Conservation (phyloP, 2,888 invertebrate species). For the Apotomis turbidana region DNA sequence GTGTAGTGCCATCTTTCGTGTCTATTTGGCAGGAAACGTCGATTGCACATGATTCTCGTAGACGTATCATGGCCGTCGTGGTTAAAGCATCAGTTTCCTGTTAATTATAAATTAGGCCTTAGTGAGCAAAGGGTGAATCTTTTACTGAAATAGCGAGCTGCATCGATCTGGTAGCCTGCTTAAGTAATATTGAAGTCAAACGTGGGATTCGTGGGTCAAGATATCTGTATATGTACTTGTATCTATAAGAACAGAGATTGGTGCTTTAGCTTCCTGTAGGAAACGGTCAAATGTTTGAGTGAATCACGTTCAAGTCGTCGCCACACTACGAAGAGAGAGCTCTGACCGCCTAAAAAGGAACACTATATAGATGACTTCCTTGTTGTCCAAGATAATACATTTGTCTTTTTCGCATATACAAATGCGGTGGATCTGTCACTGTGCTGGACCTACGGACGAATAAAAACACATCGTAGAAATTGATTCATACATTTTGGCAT, state of each 20-base stretch:
- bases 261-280: too few relatives aligned
- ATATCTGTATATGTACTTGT: too few relatives aligned
- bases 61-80: background rate
- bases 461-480: constrained; percentile 10
- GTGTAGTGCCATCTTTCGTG: background rate
- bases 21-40: background rate
- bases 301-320: too few relatives aligned
- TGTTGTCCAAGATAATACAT: background rate
- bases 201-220: too few relatives aligned
- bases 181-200: too few relatives aligned
- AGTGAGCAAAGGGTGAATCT: too few relatives aligned
- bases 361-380: background rate
- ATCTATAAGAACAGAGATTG: too few relatives aligned
- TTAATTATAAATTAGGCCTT: too few relatives aligned
- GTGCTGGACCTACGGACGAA: background rate
- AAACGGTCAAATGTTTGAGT: too few relatives aligned
- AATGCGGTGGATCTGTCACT: background rate
- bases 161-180: too few relatives aligned
- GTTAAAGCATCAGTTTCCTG: too few relatives aligned
- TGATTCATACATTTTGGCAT: background rate
- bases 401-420: background rate
- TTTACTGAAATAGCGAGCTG: too few relatives aligned
- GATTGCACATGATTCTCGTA: background rate
- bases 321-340: background rate
- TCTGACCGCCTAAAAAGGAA: constrained; percentile 7